These are phyloP conservation scores for Sinocyclocheilus grahami DNA, from an alignment of 2,113 vertebrate genomes.

Conservation along the genomic window DNA sequence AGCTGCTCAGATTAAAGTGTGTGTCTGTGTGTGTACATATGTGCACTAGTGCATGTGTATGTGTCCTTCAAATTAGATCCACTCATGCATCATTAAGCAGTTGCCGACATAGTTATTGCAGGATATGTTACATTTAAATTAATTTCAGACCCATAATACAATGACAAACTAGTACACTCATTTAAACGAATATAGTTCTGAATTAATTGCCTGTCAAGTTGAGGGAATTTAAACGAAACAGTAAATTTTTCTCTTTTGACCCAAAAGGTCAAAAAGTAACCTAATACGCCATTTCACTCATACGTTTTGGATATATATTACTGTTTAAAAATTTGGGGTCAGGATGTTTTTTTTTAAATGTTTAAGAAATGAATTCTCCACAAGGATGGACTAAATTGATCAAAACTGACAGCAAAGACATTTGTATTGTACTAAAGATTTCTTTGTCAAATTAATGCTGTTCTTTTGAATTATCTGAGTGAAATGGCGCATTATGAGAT, in stretches of 20 bases:
- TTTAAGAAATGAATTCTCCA: no score
- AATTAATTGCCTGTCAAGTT: conserved; percentile 14
- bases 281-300: neutral
- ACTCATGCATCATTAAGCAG: conserved; percentile 44
- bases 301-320: neutral
- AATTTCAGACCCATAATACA: conserved; percentile 32
- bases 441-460: no score
- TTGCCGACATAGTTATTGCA: conserved; percentile 28
- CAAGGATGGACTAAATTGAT: no score
- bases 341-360: neutral
- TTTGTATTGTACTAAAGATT: no score
- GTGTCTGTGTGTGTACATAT: conserved; percentile 32
- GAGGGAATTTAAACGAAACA: neutral
- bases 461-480: no score
- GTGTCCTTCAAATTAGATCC: conserved; percentile 41
- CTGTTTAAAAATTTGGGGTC: neutral
- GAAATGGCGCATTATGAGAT: no score
- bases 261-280: neutral
- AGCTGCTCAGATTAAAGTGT: conserved; percentile 44
- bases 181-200: neutral
- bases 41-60: conserved; percentile 22
- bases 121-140: conserved; percentile 46
- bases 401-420: no score
- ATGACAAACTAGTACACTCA: conserved; percentile 36
- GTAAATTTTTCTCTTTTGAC: neutral